phyloP scores from a whole-genome alignment of 2,888 invertebrate species.

The Drosophila quasianomalipes region DNA sequence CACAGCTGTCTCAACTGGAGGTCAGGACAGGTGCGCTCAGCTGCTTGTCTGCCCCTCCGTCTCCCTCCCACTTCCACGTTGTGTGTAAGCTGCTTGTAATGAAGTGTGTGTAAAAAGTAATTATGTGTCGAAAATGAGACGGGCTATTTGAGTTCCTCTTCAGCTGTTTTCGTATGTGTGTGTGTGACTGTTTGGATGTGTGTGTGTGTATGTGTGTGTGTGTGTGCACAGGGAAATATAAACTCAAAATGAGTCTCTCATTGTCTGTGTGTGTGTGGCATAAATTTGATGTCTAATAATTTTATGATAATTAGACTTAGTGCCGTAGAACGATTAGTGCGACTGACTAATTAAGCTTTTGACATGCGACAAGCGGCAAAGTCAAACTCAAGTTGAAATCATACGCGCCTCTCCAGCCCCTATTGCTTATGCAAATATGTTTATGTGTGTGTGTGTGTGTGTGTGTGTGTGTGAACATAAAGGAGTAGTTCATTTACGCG shows the following conservation, averaged over 20 bases:
- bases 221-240: background rate
- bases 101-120: constrained; percentile 76
- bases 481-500: constrained; percentile 52
- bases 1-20: constrained; percentile 47
- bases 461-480: constrained; percentile 45
- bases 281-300: constrained; percentile 76
- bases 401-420: background rate
- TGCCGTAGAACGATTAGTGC: constrained; percentile 75
- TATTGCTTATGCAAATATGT: constrained; percentile 68
- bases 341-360: constrained; percentile 71
- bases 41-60: background rate
- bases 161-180: constrained; percentile 15
- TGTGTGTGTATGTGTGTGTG: constrained; percentile 18
- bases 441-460: background rate
- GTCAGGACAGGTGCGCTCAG: constrained; percentile 43
- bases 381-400: constrained; percentile 31
- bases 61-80: background rate
- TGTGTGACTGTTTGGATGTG: background rate
- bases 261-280: constrained; percentile 33
- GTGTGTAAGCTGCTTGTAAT: constrained; percentile 66
- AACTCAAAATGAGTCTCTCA: constrained; percentile 14
- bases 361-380: constrained; percentile 39
- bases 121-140: constrained; percentile 79
- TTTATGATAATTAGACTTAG: constrained; percentile 79
- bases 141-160: constrained; percentile 62